These are phyloP conservation scores for Cebidichthys violaceus DNA, from an alignment of 2,113 vertebrate species.

Conservation along the genomic window DNA sequence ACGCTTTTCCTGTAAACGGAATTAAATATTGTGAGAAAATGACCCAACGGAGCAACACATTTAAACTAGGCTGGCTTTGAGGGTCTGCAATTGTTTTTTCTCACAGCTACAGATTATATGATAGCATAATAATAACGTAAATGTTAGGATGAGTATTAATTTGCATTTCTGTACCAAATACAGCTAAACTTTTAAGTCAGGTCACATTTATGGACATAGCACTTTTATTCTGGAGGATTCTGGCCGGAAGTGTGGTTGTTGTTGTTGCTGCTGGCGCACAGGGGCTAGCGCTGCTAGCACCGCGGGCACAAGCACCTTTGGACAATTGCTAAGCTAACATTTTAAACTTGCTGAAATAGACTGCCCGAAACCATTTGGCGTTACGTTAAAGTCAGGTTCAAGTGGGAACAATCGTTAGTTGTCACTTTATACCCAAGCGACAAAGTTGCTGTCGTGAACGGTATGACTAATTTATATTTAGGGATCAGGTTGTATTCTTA, in stretches of 20 bases:
- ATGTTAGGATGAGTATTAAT: background rate
- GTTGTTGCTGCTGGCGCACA: background rate
- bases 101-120: background rate
- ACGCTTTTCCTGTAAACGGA: accelerated
- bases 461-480: slow-evolving; percentile 68
- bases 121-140: background rate
- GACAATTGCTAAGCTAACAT: slow-evolving; percentile 52
- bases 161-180: background rate
- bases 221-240: slow-evolving; percentile 32
- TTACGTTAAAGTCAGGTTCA: background rate
- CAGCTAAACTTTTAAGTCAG: background rate
- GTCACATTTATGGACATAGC: background rate
- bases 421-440: slow-evolving; percentile 4
- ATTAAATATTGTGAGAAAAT: slow-evolving; percentile 38
- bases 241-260: slow-evolving; percentile 42
- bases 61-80: background rate
- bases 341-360: slow-evolving; percentile 6
- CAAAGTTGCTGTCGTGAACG: slow-evolving; percentile 46
- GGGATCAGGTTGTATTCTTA: slow-evolving; percentile 62
- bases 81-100: no score
- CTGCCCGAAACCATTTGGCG: background rate
- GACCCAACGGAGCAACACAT: background rate
- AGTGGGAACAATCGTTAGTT: background rate
- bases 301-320: background rate
- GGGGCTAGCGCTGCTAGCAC: slow-evolving; percentile 22